Percentiles rank a stretch among this genome's conserved stretches.
These are phyloP conservation scores for Natrix natrix DNA, from an alignment of 2,797 vertebrate genomes.

Conservation along the genomic window DNA sequence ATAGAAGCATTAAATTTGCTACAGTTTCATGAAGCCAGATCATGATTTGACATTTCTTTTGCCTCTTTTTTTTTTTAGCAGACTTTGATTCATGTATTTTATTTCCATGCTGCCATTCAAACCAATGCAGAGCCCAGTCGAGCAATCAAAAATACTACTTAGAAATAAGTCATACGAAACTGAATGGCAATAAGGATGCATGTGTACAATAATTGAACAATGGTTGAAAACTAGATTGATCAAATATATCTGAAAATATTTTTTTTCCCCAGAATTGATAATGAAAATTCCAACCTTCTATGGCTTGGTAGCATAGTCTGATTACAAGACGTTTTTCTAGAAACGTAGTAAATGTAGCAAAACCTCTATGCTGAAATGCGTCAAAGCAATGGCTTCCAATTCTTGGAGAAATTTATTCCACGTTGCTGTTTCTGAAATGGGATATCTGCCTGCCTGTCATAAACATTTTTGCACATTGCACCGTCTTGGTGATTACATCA, in stretches of 20 bases:
- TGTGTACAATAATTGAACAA: neutral
- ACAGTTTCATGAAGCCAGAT: neutral
- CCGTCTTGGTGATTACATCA: neutral
- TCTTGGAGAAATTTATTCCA: neutral
- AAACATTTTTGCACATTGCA: neutral
- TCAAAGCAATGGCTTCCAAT: neutral
- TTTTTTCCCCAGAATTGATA: neutral
- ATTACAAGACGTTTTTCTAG: neutral
- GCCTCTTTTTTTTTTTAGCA: neutral
- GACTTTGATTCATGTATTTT: neutral
- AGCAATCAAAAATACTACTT: neutral
- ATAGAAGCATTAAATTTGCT: neutral
- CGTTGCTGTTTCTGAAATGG: neutral
- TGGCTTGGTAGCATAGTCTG: neutral
- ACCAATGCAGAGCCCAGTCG: no score
- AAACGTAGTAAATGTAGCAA: neutral
- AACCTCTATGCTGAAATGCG: neutral
- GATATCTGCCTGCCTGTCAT: neutral
- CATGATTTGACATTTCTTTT: neutral
- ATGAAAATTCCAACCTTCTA: neutral
- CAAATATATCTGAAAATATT: neutral
- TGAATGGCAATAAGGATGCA: neutral
- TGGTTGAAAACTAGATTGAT: neutral
- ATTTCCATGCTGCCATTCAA: neutral
- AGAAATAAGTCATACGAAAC: neutral